Evolutionary conservation across 2,888 invertebrate genomes (phyloP), one percentile per base, ranked within the genome.

Genomic region (Aporophyla lueneburgensis): DNA sequence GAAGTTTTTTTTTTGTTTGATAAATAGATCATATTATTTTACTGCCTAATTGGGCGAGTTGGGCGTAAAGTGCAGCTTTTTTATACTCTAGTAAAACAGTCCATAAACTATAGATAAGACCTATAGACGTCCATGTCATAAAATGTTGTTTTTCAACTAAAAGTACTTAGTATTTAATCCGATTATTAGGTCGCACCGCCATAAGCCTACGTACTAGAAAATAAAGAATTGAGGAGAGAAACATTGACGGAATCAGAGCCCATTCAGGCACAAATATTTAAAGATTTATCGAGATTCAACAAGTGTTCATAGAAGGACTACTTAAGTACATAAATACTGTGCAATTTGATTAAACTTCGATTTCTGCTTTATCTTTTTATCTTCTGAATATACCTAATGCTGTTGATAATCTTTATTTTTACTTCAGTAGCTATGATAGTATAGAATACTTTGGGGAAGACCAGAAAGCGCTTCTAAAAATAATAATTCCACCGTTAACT

Each of bases 401-500:
- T 46, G 43, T 46, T 46, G 12, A 46, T n/a, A 51, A 9, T 51
- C 24, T 19, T 19, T 9, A 24, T 9, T 16, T 58, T 56, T 14
- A 56, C 6, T 24, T 24, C 14, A 6, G 19, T 19, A 16, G 6
- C 0, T 7, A 46, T 43, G 3, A 43, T 46, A 46, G 0, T 46
- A 12, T n/a, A 21, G 3, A 74, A 59, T 53, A 49, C 43, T 74
- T 43, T 59, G 5, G 24, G 59, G 24, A 69, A 66, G 4, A 51
- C 53, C 49, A 65, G 59, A 68, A 65, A 62, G 10, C 5, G 2
- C 14, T 58, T 46, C 16, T 12, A 72, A 43, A n/a, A 66, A 66
- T 62, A 82, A 74, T 58, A 74, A 53, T 56, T 49, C 43, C 19
- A 69, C 53, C 65, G 65, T 66, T 67, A 71, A n/a, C 53, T 54